phyloP scores from a whole-genome alignment of 2,113 vertebrate genomes.

The Notechis scutatus region DNA sequence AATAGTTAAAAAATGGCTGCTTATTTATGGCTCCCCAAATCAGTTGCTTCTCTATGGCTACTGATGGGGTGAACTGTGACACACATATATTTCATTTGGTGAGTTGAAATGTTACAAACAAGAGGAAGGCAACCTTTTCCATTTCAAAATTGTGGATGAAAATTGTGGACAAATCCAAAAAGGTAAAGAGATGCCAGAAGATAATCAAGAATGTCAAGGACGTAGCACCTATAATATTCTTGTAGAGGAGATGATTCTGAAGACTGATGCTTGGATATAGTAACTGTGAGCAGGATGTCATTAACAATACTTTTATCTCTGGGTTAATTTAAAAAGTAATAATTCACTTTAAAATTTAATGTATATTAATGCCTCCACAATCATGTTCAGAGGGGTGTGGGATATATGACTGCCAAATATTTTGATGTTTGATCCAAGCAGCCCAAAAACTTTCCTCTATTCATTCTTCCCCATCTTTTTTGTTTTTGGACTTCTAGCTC shows the following conservation, averaged over 20 bases:
- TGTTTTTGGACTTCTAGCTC: not conserved
- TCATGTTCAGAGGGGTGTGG: not conserved
- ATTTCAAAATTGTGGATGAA: fast-evolving
- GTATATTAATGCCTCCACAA: conserved; percentile 32
- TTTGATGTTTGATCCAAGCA: not conserved
- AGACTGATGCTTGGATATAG: too few species aligned
- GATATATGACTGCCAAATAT: not conserved
- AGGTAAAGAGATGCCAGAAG: not conserved
- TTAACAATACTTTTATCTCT: conserved; percentile 44
- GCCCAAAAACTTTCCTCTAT: not conserved
- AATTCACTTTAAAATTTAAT: conserved; percentile 43
- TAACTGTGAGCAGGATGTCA: not conserved
- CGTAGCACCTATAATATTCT: conserved; percentile 29
- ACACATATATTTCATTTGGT: fast-evolving
- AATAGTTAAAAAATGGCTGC: not conserved
- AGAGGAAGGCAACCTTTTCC: not conserved
- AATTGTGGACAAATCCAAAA: not conserved
- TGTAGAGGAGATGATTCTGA: conserved; percentile 14
- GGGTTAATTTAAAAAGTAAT: conserved; percentile 42
- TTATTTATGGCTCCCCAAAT: not conserved
- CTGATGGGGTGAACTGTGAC: not conserved
- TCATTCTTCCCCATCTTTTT: not conserved
- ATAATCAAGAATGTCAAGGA: conserved; percentile 24
- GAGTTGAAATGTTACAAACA: not conserved
- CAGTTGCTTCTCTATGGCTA: not conserved